Conservation (phyloP, 2,888 invertebrate genomes). For the Mythimna impura region DNA sequence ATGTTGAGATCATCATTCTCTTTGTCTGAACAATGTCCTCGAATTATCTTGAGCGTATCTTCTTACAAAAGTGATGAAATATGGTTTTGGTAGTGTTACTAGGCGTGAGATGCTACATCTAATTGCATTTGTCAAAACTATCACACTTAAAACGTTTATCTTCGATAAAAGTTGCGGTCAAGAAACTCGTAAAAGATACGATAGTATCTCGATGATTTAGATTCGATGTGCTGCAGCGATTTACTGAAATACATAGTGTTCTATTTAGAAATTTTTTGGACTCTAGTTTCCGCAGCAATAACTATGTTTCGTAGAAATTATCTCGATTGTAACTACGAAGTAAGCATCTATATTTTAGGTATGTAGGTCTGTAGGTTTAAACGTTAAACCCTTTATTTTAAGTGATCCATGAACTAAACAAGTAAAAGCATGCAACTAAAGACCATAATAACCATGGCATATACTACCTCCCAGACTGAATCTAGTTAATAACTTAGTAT, state of each 20-base stretch:
- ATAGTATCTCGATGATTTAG: neutral
- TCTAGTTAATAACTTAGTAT: neutral
- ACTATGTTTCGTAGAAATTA: neutral
- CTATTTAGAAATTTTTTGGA: neutral
- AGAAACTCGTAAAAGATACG: constrained; percentile 22
- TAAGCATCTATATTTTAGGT: too few relatives aligned
- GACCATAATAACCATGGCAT: neutral
- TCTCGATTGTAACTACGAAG: too few relatives aligned
- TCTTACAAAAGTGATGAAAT: constrained; percentile 20
- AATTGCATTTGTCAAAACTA: constrained; percentile 46
- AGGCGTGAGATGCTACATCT: constrained; percentile 29
- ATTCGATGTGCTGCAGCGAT: neutral
- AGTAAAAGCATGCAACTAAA: neutral
- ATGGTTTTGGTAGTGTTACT: constrained; percentile 44
- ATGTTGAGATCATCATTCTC: neutral
- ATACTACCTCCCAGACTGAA: neutral
- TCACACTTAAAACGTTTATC: constrained; percentile 30
- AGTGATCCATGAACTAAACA: neutral
- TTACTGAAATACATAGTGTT: neutral
- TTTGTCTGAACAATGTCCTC: constrained; percentile 37
- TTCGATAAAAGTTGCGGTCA: constrained; percentile 31
- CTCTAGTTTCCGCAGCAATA: neutral
- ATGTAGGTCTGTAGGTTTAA: neutral
- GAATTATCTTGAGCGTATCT: constrained; percentile 36
- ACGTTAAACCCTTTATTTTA: neutral